phyloP scores from a whole-genome alignment of 1,140 invertebrate species.

The Berghia stephanieae region DNA sequence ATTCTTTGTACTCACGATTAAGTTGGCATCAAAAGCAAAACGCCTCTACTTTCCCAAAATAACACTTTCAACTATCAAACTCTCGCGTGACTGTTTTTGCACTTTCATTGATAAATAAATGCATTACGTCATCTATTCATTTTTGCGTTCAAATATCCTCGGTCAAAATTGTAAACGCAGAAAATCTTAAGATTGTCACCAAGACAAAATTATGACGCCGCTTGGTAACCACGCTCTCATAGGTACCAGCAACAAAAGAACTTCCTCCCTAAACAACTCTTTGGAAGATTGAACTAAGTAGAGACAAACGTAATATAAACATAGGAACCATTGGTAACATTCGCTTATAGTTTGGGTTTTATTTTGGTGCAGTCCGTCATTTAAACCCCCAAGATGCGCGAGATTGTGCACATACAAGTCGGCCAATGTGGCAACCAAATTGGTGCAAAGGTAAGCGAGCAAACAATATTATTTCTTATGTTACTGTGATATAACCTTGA shows the following conservation, averaged over 20 bases:
- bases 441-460: slow-evolving; percentile 74
- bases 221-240: slow-evolving; percentile 1
- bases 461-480: too few species aligned
- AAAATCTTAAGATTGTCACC: too few species aligned
- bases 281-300: not conserved
- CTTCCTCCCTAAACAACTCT: not conserved
- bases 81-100: too few species aligned
- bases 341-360: not conserved
- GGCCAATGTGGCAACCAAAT: slow-evolving; percentile 83
- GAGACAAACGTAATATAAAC: not conserved
- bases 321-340: not conserved
- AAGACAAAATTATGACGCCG: not conserved
- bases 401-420: slow-evolving; percentile 81
- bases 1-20: too few species aligned
- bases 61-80: too few species aligned
- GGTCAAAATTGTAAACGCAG: too few species aligned
- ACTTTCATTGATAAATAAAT: too few species aligned
- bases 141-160: too few species aligned
- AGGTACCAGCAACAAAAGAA: not conserved
- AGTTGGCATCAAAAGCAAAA: too few species aligned
- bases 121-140: too few species aligned
- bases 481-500: too few species aligned
- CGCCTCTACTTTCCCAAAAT: too few species aligned
- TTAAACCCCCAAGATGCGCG: slow-evolving; percentile 78
- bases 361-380: slow-evolving; percentile 58